Percentiles rank a stretch among this genome's conserved stretches.
phyloP scores from a whole-genome alignment of 2,797 vertebrate species.

The Triplophysa bombifrons region DNA sequence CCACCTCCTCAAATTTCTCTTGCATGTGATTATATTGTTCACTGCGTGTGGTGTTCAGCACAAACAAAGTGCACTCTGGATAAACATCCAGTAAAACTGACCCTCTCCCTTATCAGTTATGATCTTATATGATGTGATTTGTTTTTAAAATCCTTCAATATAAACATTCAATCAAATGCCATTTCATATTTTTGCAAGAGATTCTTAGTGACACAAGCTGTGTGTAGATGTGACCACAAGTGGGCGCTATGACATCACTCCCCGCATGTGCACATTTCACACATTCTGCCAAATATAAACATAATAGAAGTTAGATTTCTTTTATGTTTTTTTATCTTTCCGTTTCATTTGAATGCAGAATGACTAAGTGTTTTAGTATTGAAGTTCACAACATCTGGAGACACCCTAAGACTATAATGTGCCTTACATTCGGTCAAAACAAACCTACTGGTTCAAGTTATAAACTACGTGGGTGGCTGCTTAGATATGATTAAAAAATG shows the following conservation, averaged over 20 bases:
- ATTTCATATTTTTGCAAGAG: background rate
- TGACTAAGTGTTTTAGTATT: no score
- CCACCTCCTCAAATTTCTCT: background rate
- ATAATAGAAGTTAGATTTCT: background rate
- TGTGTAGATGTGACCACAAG: background rate
- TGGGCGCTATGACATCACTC: background rate
- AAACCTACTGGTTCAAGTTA: no score
- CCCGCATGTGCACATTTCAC: background rate
- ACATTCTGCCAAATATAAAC: background rate
- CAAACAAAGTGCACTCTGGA: background rate
- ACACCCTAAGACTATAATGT: background rate
- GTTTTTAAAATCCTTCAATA: background rate
- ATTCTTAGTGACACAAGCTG: no score
- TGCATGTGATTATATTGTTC: conserved; percentile 8
- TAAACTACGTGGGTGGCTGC: no score
- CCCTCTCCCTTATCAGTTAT: background rate
- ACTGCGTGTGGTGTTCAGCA: background rate
- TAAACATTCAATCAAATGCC: background rate
- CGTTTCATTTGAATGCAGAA: no score
- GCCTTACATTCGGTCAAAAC: no score
- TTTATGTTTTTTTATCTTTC: background rate
- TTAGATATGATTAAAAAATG: no score
- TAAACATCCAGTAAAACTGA: background rate
- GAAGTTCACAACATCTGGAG: background rate
- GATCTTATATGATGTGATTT: background rate